Conservation (phyloP, 1,140 invertebrate species). For the Tenebrio molitor region DNA sequence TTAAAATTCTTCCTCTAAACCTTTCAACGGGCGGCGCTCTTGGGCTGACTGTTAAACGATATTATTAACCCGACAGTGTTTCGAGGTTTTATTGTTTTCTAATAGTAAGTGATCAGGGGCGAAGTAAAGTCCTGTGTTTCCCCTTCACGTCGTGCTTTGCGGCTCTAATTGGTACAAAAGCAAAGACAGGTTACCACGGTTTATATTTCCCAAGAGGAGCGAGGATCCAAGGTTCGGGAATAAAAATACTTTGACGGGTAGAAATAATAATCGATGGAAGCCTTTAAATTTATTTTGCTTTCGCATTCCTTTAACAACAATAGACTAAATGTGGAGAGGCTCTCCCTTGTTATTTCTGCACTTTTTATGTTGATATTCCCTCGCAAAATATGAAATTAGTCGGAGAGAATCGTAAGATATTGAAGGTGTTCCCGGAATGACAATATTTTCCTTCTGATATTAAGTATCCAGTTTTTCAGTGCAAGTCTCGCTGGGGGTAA, state of each 20-base stretch:
- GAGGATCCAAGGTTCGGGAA: conserved; percentile 29
- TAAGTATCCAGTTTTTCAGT: conserved; percentile 19
- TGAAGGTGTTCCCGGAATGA: conserved; percentile 24
- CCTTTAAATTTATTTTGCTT: conserved; percentile 41
- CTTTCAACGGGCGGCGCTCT: not conserved
- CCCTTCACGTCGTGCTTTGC: conserved; percentile 5
- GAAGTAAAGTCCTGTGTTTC: conserved; percentile 39
- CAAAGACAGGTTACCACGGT: conserved; percentile 44
- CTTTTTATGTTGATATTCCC: conserved; percentile 30
- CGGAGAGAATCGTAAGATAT: conserved; percentile 16
- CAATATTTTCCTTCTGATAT: conserved; percentile 26
- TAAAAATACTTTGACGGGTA: conserved; percentile 42
- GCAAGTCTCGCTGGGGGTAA: not conserved
- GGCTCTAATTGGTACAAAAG: conserved; percentile 43
- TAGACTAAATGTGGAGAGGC: conserved; percentile 38
- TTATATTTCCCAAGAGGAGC: conserved; percentile 43
- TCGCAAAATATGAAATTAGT: conserved; percentile 38
- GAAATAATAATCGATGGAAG: conserved; percentile 44
- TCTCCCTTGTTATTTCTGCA: conserved; percentile 38
- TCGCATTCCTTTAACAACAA: conserved; percentile 44
- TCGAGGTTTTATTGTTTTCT: conserved; percentile 12
- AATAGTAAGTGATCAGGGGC: conserved; percentile 33
- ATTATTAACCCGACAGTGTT: conserved; percentile 17
- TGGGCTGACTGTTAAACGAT: not conserved
- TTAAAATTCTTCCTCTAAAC: conserved; percentile 12